Percentiles rank a stretch among this genome's conserved stretches.
Evolutionary conservation across 2,888 invertebrate species (phyloP).

Genomic region (Nomada lathburiana): DNA sequence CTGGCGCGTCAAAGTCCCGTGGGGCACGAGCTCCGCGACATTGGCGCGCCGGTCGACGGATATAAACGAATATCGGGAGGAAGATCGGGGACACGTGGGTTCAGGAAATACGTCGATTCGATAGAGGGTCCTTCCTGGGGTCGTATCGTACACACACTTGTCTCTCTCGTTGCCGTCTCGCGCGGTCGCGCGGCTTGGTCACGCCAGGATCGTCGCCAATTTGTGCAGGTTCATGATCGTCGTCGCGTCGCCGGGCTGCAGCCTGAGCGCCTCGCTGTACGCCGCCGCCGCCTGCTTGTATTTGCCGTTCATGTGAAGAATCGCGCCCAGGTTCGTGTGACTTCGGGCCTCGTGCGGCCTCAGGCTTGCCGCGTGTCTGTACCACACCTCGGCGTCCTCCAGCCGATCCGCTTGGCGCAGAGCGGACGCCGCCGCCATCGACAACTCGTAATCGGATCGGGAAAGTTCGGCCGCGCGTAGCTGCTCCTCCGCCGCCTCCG

Average conservation of each 20-base stretch:
- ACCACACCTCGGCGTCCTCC: slow-evolving; percentile 94
- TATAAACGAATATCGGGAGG: slow-evolving; percentile 79
- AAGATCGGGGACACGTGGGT: slow-evolving; percentile 67
- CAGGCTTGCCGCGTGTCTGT: slow-evolving; percentile 88
- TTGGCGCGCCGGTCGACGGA: slow-evolving; percentile 71
- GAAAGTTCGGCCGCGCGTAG: slow-evolving; percentile 91
- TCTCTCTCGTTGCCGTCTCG: slow-evolving; percentile 21
- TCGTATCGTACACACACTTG: slow-evolving; percentile 61
- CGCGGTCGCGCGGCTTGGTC: slow-evolving; percentile 76
- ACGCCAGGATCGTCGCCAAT: slow-evolving; percentile 86
- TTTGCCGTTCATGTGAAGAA: slow-evolving; percentile 96
- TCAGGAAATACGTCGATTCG: slow-evolving; percentile 64
- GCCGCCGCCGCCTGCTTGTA: slow-evolving; percentile 94
- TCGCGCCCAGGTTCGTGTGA: slow-evolving; percentile 97
- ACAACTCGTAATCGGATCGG: slow-evolving; percentile 92
- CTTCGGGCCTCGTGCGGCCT: slow-evolving; percentile 92
- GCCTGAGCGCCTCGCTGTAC: slow-evolving; percentile 93
- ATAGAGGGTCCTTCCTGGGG: slow-evolving; percentile 52
- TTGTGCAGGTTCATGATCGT: slow-evolving; percentile 95
- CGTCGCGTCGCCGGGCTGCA: slow-evolving; percentile 95
- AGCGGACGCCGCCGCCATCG: slow-evolving; percentile 95
- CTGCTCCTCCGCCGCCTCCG: slow-evolving; percentile 93
- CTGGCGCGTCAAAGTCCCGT: slow-evolving; percentile 68
- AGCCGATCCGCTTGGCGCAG: slow-evolving; percentile 93
- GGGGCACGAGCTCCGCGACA: slow-evolving; percentile 49